Conservation (phyloP, 35 echinoderm and acorn worm genomes). For the Ophiothrix spiculata region DNA sequence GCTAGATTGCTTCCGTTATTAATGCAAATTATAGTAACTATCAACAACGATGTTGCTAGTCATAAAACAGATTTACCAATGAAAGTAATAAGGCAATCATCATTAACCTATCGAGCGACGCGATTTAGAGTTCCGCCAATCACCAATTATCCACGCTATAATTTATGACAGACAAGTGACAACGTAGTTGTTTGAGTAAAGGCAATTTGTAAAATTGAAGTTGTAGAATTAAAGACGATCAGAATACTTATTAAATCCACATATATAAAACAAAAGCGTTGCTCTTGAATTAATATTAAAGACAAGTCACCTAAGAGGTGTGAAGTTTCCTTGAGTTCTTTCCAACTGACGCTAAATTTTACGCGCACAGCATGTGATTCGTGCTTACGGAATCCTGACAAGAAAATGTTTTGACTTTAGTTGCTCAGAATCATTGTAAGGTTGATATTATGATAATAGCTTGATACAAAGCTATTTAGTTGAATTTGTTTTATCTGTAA, state of each 20-base stretch:
- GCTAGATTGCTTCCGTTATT: background rate
- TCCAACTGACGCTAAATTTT: constrained; percentile 1
- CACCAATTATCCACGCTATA: background rate
- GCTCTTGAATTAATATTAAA: background rate
- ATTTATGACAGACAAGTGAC: background rate
- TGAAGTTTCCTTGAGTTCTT: background rate
- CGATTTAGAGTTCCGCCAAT: constrained; percentile 2
- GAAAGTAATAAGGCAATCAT: background rate
- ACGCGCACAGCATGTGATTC: background rate
- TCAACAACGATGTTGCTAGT: background rate
- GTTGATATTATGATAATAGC: background rate
- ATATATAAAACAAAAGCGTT: background rate
- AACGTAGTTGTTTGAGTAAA: no score
- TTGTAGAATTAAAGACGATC: no score
- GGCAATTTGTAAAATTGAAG: background rate
- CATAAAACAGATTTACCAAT: background rate
- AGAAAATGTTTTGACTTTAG: background rate
- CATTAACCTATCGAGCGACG: background rate
- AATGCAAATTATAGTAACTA: background rate
- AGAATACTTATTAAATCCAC: background rate
- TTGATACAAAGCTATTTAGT: background rate
- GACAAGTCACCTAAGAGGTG: background rate
- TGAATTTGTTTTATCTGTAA: background rate
- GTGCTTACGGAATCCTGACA: background rate
- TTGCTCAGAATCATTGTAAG: background rate